Evolutionary conservation across 2,113 vertebrate species (phyloP).

Genomic region (Symphodus melops): DNA sequence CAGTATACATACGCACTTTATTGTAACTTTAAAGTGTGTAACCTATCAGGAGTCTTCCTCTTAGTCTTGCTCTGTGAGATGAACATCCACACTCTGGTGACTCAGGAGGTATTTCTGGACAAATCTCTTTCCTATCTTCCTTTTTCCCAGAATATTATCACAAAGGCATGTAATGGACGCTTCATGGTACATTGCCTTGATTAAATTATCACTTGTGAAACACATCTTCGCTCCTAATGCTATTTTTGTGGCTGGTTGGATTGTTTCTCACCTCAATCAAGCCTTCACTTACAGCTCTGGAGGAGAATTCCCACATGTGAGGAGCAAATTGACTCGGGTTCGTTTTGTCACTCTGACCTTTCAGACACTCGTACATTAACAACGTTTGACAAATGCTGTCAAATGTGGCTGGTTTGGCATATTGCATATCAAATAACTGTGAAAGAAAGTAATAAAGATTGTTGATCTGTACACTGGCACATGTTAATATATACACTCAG

Average conservation of each 20-base stretch:
- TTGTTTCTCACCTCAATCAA: constrained; percentile 1
- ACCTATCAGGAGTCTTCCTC: not conserved
- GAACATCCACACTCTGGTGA: constrained; percentile 4
- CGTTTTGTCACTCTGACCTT: constrained; percentile 30
- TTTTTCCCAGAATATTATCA: constrained; percentile 22
- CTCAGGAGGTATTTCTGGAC: constrained; percentile 9
- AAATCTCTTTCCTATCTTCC: constrained; percentile 4
- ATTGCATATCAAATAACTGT: not conserved
- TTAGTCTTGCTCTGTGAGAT: not conserved
- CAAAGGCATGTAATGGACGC: constrained; percentile 48
- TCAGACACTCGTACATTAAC: not conserved
- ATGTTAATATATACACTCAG: not conserved
- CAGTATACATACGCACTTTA: not conserved
- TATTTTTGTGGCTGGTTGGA: constrained; percentile 27
- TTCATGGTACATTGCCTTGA: constrained; percentile 44
- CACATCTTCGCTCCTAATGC: constrained; percentile 18
- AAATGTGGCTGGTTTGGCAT: not conserved
- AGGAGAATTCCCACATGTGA: not conserved
- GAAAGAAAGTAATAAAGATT: not conserved
- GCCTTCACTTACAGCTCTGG: constrained; percentile 17
- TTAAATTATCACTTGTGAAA: constrained; percentile 53
- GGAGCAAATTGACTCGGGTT: not conserved
- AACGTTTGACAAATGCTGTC: constrained; percentile 14
- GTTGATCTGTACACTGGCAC: not conserved
- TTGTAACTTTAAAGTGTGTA: not conserved